Base-by-base conservation (phyloP, 1,140 invertebrate species). In the Tetragnatha versicolor region DNA sequence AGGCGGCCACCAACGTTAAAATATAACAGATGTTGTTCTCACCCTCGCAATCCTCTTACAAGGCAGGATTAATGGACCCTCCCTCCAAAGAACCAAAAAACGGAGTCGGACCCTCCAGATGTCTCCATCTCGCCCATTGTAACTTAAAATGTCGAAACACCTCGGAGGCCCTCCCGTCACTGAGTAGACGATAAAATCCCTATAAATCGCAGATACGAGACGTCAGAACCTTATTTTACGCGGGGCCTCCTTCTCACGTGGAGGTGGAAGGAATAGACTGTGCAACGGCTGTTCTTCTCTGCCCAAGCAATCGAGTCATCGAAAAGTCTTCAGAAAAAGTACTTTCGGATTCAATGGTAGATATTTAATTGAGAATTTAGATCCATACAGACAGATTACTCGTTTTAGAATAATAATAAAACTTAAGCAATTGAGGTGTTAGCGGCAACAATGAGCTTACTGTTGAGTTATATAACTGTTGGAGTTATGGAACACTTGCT, bases 21-120 rank as follows among this genome's bases (percentile, higher is more conserved):
- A 3, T 65, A 65, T 10, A 65, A 65, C 35, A 65, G 61, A 42
- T 65, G 61, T 65, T 39, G 22, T 29, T 31, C 9, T 17, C 61
- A 65, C n/a, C 61, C 39, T n/a, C 25, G 7, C 35, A 65, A 65
- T 65, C 61, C 61, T 42, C 61, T 42, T 65, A 65, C 61, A 65
- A 45, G 37, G 6, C 17, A 42, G 10, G 39, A 65, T 65, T 42
- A 65, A 65, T 65, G 33, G 39, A n/a, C 61, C 22, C n/a, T 31
- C 20, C 22, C 35, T 45, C 12, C 6, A 35, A 37, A 4, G 14
- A 12, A 45, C 14, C 22, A 45, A n/a, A 6, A 42, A 63, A 45
- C 39, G 14, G 29, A 65, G 42, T 45, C n/a, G n/a, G n/a, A n/a
- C n/a, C n/a, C n/a, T n/a, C 33, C 61, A 65, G 35, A 65, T 42